phyloP scores from a whole-genome alignment of 92 coral and sea anemone genomes.

The Epizoanthus ramosus region DNA sequence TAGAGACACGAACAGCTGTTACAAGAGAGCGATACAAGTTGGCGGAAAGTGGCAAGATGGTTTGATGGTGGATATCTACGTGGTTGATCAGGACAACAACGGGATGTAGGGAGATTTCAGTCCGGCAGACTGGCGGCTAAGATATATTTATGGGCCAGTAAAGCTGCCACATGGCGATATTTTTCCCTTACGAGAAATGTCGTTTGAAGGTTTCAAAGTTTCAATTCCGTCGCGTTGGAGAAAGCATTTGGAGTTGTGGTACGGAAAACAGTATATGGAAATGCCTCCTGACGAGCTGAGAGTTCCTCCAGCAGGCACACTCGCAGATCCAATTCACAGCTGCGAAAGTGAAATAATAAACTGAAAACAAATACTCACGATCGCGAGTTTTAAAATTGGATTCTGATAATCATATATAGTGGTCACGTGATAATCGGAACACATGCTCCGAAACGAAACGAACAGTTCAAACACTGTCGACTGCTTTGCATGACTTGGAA shows the following conservation, averaged over 20 bases:
- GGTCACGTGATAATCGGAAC: background rate
- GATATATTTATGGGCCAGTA: constrained; percentile 10
- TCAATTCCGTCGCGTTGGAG: background rate
- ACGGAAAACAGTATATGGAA: constrained; percentile 1
- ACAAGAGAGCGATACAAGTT: background rate
- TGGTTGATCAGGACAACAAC: background rate
- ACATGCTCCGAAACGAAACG: too few relatives aligned
- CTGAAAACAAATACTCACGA: too few relatives aligned
- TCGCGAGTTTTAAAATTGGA: too few relatives aligned
- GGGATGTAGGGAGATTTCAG: constrained; percentile 4
- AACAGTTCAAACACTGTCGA: too few relatives aligned
- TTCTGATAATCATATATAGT: too few relatives aligned
- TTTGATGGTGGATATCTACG: constrained; percentile 9
- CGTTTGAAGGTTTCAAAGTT: constrained; percentile 7
- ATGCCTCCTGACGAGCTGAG: background rate
- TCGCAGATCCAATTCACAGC: constrained; percentile 1
- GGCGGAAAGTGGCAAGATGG: constrained; percentile 26
- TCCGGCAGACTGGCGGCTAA: background rate
- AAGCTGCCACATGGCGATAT: constrained; percentile 6
- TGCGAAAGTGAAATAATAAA: background rate
- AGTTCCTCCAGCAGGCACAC: constrained; percentile 4
- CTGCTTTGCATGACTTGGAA: too few relatives aligned
- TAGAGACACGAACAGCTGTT: constrained; percentile 3
- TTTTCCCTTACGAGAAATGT: constrained; percentile 7
- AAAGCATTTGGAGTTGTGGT: background rate